These are phyloP conservation scores for Cheirogaleus medius DNA, from an alignment of 2,113 vertebrate species.

Conservation along the genomic window DNA sequence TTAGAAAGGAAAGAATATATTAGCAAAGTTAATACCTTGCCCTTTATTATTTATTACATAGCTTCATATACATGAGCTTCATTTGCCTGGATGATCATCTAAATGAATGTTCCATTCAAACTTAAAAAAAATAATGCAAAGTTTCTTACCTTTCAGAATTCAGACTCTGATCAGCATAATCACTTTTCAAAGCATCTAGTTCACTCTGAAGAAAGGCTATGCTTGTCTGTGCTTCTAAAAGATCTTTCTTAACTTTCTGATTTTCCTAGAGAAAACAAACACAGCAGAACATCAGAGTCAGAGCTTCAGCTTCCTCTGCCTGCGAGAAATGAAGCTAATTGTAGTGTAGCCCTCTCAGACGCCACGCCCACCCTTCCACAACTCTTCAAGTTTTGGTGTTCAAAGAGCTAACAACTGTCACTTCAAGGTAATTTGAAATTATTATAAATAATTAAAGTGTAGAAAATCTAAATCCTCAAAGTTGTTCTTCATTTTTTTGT, in stretches of 20 bases:
- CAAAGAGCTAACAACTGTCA: background rate
- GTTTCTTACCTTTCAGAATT: slow-evolving; percentile 90
- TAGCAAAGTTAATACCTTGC: background rate
- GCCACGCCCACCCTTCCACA: too few species aligned
- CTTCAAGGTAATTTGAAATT: slow-evolving; percentile 17
- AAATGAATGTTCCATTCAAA: background rate
- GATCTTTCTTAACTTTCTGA: slow-evolving; percentile 95
- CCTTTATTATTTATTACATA: background rate
- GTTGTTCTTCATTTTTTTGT: background rate
- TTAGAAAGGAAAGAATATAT: background rate
- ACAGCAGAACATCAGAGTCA: background rate
- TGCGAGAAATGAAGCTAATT: background rate
- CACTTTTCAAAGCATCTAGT: slow-evolving; percentile 94
- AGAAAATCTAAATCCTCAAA: slow-evolving; percentile 21
- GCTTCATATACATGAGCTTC: background rate
- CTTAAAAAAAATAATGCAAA: slow-evolving; percentile 26
- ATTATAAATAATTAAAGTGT: background rate
- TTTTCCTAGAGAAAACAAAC: slow-evolving; percentile 89
- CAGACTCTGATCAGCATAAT: slow-evolving; percentile 94
- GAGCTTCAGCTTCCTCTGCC: background rate
- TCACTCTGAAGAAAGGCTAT: slow-evolving; percentile 95
- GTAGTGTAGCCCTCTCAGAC: accelerated
- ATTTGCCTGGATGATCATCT: background rate
- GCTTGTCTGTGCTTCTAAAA: slow-evolving; percentile 95
- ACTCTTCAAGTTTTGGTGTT: background rate